Conservation (phyloP, 1,140 invertebrate species). For the Pachyrhynchus sulphureomaculatus region DNA sequence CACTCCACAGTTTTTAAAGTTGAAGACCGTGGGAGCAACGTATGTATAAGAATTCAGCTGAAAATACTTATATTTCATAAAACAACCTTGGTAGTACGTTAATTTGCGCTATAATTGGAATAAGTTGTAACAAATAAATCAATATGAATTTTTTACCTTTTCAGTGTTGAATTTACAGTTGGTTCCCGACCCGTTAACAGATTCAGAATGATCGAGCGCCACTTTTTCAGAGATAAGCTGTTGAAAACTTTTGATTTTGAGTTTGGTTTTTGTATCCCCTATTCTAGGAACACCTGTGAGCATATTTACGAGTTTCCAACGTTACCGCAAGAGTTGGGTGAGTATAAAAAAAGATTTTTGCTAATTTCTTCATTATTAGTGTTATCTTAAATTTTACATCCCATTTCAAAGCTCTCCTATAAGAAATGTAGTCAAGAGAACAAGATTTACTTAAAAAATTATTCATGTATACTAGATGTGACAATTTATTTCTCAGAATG, state of each 20-base stretch:
- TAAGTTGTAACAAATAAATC: not conserved
- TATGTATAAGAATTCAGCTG: too few relatives aligned
- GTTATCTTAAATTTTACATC: too few relatives aligned
- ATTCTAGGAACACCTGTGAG: conserved; percentile 96
- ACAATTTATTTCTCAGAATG: too few relatives aligned
- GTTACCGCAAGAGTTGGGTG: conserved; percentile 83
- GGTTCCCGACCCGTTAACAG: conserved; percentile 89
- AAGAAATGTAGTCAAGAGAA: too few relatives aligned
- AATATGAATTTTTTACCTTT: conserved; percentile 39
- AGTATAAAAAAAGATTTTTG: not conserved
- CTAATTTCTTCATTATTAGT: not conserved
- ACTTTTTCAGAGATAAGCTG: conserved; percentile 91
- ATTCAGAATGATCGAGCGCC: conserved; percentile 98
- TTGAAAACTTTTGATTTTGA: conserved; percentile 99
- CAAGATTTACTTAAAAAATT: too few relatives aligned
- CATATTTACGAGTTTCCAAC: conserved; percentile 99
- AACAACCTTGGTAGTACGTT: too few relatives aligned
- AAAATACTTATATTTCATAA: too few relatives aligned
- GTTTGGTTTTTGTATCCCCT: conserved; percentile 98
- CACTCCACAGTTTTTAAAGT: conserved; percentile 91
- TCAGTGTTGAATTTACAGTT: conserved; percentile 94
- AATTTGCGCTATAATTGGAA: too few relatives aligned
- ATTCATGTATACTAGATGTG: too few relatives aligned
- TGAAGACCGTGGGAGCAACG: conserved; percentile 95
- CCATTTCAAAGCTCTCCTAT: too few relatives aligned